Evolutionary conservation across 2,888 invertebrate species (phyloP).

Genomic region (Orchesellides sinensis): DNA sequence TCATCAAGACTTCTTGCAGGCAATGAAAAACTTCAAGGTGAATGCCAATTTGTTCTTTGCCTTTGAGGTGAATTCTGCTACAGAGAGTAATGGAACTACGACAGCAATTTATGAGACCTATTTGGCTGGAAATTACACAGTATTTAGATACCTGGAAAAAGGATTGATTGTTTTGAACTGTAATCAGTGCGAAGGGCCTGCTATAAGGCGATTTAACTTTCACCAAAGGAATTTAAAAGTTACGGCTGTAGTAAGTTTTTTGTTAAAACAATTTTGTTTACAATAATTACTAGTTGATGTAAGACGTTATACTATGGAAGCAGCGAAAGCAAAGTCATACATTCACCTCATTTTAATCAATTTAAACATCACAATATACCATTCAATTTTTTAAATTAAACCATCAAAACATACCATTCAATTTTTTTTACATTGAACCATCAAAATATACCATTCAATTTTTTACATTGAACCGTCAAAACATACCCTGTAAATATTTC

Average conservation of each 20-base stretch:
- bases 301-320: no score
- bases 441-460: no score
- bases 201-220: conserved; percentile 61
- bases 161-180: conserved; percentile 37
- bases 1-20: background rate
- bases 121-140: conserved; percentile 37
- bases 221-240: conserved; percentile 51
- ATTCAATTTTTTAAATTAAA: no score
- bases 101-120: background rate
- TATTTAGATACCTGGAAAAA: conserved; percentile 27
- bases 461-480: no score
- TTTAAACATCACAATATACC: no score
- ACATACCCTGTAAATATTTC: no score
- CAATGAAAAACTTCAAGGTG: conserved; percentile 1
- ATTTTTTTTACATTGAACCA: no score
- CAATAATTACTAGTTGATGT: background rate
- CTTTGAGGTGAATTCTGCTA: conserved; percentile 1
- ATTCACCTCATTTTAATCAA: no score
- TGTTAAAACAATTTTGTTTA: background rate
- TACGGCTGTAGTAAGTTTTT: conserved; percentile 64
- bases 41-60: conserved; percentile 55
- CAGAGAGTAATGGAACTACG: background rate
- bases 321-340: no score
- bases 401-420: no score
- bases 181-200: conserved; percentile 32